phyloP scores from a whole-genome alignment of 2,888 invertebrate genomes.

The Petrolisthes manimaculis region DNA sequence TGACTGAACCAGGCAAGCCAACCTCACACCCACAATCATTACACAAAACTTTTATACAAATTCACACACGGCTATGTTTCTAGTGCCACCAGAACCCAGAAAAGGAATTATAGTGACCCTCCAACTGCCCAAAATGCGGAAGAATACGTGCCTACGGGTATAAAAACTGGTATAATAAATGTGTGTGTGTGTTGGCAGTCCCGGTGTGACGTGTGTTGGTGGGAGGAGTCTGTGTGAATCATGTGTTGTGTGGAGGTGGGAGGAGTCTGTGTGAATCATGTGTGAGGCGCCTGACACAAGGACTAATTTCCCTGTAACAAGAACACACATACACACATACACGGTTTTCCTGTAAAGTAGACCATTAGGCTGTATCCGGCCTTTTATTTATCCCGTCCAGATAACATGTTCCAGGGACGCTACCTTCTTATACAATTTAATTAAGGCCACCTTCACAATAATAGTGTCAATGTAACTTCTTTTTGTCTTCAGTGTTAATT shows the following conservation, averaged over 20 bases:
- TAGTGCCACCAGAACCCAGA: not conserved
- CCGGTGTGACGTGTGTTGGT: constrained; percentile 43
- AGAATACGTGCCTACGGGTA: not conserved
- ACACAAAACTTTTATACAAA: not conserved
- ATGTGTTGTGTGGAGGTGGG: constrained; percentile 47
- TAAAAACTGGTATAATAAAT: not conserved
- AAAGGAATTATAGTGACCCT: not conserved
- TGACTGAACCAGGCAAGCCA: constrained; percentile 44
- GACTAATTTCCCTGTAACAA: constrained; percentile 41
- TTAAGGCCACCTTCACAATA: too few relatives aligned
- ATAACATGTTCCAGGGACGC: not conserved
- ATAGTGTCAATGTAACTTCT: too few relatives aligned
- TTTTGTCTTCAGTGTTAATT: too few relatives aligned
- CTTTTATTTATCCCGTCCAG: not conserved
- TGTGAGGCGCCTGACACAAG: constrained; percentile 39
- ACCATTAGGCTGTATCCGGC: not conserved
- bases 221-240: constrained; percentile 50
- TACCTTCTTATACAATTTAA: not conserved
- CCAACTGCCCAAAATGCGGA: not conserved
- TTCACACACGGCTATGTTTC: not conserved
- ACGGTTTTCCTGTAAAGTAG: constrained; percentile 39
- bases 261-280: constrained; percentile 58
- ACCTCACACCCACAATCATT: constrained; percentile 24
- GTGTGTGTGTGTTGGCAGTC: constrained; percentile 29
- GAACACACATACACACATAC: not conserved